Evolutionary conservation across 2,888 invertebrate genomes (phyloP).

Genomic region (Corythucha ciliata): DNA sequence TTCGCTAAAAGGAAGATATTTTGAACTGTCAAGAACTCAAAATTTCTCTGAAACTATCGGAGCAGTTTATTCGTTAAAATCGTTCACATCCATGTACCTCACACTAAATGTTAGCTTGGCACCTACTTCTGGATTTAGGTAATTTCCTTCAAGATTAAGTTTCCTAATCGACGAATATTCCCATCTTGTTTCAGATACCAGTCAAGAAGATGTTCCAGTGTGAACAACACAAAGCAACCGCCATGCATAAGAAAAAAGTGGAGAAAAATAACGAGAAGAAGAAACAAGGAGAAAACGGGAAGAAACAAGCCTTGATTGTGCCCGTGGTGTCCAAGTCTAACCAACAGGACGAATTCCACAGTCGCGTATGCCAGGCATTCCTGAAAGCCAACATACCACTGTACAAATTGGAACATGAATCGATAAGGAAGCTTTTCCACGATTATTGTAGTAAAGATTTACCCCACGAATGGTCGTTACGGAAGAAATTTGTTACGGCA

Average conservation of each 20-base stretch:
- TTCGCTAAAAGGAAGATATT: no score
- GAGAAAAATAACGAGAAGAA: conserved; percentile 1
- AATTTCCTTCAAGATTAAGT: no score
- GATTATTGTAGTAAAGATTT: conserved; percentile 10
- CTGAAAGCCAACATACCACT: conserved; percentile 16
- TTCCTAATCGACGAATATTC: no score
- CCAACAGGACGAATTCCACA: background rate
- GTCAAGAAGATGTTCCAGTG: conserved; percentile 6
- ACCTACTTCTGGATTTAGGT: no score
- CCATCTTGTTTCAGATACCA: conserved; percentile 9
- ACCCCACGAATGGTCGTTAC: conserved; percentile 18
- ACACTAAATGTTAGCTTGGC: no score
- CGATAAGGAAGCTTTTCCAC: conserved; percentile 13
- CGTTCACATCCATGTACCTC: no score
- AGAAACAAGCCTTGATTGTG: conserved; percentile 7
- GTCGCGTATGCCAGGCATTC: conserved; percentile 11
- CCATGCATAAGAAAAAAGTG: conserved; percentile 4
- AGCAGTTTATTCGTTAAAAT: no score
- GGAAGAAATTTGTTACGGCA: conserved; percentile 19
- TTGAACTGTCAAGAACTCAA: no score
- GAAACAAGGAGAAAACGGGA: no score
- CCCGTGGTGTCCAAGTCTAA: background rate
- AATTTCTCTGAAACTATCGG: no score
- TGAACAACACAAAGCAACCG: conserved; percentile 6
- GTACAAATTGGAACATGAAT: conserved; percentile 12